Evolutionary conservation across 2,888 invertebrate species (phyloP).

Genomic region (Homarus gammarus): DNA sequence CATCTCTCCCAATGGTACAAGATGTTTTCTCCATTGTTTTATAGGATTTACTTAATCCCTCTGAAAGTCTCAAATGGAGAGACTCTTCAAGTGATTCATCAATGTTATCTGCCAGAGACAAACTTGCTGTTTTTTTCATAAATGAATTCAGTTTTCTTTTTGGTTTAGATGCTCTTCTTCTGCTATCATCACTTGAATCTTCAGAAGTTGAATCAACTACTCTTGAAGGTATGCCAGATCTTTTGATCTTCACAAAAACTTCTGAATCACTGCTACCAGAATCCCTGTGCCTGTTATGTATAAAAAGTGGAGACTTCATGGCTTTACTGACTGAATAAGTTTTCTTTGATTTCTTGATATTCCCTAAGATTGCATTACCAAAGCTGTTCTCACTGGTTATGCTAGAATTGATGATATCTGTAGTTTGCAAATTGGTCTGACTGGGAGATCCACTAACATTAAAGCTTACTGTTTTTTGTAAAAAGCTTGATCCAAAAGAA

Average conservation of each 20-base stretch:
- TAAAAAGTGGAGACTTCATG: background rate
- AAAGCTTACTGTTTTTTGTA: slow-evolving; percentile 27
- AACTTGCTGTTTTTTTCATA: background rate
- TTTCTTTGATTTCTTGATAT: background rate
- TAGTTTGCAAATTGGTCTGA: background rate
- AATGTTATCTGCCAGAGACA: background rate
- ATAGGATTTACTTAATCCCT: slow-evolving; percentile 18
- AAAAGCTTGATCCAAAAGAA: slow-evolving; percentile 69
- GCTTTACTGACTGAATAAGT: background rate
- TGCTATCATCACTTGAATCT: slow-evolving; percentile 19
- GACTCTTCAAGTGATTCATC: slow-evolving; percentile 31
- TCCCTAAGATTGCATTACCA: background rate
- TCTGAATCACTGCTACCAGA: background rate
- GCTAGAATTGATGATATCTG: background rate
- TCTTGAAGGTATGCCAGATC: background rate
- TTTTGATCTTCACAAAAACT: background rate
- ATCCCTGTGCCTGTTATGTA: background rate
- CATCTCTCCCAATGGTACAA: slow-evolving; percentile 50
- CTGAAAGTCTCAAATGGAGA: slow-evolving; percentile 39
- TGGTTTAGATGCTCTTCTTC: background rate
- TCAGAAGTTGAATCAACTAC: slow-evolving; percentile 23
- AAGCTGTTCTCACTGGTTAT: background rate
- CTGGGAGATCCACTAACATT: slow-evolving; percentile 27
- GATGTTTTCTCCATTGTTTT: slow-evolving; percentile 37
- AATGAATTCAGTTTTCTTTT: background rate